Evolutionary conservation across 2,888 invertebrate genomes (phyloP).

Genomic region (Oligia latruncula): DNA sequence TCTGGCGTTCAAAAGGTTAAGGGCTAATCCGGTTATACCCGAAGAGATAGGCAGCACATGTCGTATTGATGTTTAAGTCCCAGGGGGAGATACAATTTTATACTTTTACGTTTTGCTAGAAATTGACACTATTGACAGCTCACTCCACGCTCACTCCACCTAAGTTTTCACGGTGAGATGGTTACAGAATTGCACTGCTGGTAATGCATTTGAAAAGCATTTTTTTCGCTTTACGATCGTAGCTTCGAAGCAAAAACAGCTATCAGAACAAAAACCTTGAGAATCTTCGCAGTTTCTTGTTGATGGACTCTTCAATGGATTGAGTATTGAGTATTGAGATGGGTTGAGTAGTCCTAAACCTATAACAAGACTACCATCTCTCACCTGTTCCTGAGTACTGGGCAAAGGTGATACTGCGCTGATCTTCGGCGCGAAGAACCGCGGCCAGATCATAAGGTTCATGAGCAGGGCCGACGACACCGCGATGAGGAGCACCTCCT

Average conservation of each 20-base stretch:
- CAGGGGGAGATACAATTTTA: too few species aligned
- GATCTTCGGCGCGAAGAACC: slow-evolving; percentile 81
- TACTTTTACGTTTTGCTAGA: too few species aligned
- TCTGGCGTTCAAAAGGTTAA: too few species aligned
- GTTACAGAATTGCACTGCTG: too few species aligned
- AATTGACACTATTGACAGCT: too few species aligned
- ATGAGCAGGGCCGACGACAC: slow-evolving; percentile 93
- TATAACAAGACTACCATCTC: slow-evolving; percentile 49
- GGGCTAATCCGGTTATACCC: too few species aligned
- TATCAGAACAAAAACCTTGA: background rate
- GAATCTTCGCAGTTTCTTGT: background rate
- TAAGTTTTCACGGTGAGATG: too few species aligned
- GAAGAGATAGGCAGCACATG: too few species aligned
- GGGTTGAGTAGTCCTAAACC: background rate
- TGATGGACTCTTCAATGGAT: too few species aligned
- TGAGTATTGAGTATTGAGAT: too few species aligned
- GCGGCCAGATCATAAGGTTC: slow-evolving; percentile 92
- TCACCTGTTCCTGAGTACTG: slow-evolving; percentile 78
- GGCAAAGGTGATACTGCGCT: slow-evolving; percentile 74
- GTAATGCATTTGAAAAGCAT: background rate
- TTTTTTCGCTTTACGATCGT: background rate
- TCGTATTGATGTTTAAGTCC: too few species aligned
- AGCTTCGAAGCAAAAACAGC: background rate
- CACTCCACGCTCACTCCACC: too few species aligned
- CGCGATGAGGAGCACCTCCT: slow-evolving; percentile 94